These are phyloP conservation scores for Pseudobourletiella spinata DNA, from an alignment of 1,140 invertebrate species.

Conservation along the genomic window DNA sequence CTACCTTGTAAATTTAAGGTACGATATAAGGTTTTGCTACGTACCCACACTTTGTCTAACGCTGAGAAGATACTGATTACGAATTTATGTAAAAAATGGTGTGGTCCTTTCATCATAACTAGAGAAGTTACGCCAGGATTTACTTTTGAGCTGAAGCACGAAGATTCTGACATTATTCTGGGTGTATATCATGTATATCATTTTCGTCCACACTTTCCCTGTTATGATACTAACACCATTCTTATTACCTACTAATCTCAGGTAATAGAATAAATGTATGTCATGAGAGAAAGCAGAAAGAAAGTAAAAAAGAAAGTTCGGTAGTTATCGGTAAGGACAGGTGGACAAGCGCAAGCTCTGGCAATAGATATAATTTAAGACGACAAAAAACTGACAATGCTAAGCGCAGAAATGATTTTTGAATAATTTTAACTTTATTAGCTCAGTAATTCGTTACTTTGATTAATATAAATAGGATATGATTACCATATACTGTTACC, in stretches of 20 bases:
- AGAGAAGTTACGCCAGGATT: background rate
- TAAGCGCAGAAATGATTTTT: too few species aligned
- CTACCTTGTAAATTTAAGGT: slow-evolving; percentile 7
- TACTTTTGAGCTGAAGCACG: background rate
- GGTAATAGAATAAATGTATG: too few species aligned
- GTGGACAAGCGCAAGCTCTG: too few species aligned
- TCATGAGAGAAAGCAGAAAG: background rate
- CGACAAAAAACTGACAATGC: too few species aligned
- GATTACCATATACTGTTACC: too few species aligned
- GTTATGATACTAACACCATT: background rate
- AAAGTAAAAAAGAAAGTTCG: too few species aligned
- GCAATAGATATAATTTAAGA: too few species aligned
- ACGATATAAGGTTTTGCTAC: background rate
- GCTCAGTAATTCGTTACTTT: too few species aligned
- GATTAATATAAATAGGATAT: too few species aligned
- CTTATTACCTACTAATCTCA: too few species aligned
- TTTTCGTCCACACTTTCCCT: background rate
- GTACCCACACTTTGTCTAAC: background rate
- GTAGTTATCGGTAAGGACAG: too few species aligned
- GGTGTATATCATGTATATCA: background rate
- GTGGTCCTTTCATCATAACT: background rate
- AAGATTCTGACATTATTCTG: background rate
- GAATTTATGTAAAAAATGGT: background rate
- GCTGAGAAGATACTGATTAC: background rate
- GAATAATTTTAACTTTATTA: too few species aligned